Evolutionary conservation across 2,797 vertebrate species (phyloP).

Genomic region (Acrocephalus scirpaceus): DNA sequence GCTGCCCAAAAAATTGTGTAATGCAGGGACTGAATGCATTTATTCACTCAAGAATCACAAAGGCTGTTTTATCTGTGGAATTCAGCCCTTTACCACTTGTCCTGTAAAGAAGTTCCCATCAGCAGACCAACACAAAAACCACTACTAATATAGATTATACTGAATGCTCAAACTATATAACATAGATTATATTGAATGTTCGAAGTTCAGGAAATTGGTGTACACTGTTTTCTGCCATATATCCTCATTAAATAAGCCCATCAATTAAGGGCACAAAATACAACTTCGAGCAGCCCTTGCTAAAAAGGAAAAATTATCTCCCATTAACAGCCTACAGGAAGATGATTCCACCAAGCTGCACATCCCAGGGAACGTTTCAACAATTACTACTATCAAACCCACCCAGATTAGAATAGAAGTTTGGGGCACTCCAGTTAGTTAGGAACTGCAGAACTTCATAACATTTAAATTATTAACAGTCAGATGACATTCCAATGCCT

Average conservation of each 20-base stretch:
- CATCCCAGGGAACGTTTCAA: background rate
- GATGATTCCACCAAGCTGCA: background rate
- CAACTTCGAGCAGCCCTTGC: background rate
- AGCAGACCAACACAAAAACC: background rate
- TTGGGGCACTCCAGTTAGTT: background rate
- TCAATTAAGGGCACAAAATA: background rate
- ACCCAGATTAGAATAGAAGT: background rate
- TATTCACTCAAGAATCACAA: constrained; percentile 12
- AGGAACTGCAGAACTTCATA: background rate
- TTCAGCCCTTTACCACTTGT: background rate
- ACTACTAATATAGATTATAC: background rate
- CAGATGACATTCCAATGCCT: background rate
- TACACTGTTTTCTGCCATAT: background rate
- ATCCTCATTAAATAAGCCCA: background rate
- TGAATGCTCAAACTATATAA: background rate
- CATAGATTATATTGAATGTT: background rate
- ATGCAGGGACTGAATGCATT: background rate
- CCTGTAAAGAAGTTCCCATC: background rate
- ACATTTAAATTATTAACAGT: background rate
- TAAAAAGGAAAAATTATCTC: background rate
- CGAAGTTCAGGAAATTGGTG: background rate
- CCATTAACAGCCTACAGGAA: background rate
- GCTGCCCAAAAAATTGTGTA: constrained; percentile 7
- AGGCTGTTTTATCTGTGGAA: constrained; percentile 3
- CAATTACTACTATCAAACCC: background rate